These are phyloP conservation scores for Prenolepis imparis DNA, from an alignment of 2,888 invertebrate genomes.

Conservation along the genomic window DNA sequence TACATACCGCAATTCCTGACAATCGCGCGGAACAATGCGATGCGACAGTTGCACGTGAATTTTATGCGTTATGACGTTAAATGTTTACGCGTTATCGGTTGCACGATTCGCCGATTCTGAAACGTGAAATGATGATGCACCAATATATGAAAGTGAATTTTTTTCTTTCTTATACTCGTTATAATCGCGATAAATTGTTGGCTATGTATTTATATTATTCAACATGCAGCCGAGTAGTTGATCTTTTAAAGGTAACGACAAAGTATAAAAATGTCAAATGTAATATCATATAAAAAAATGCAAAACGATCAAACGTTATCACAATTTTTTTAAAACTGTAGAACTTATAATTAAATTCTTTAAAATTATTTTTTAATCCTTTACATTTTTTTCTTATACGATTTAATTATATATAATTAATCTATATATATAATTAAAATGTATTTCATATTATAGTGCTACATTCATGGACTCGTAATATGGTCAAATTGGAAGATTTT, in stretches of 20 bases:
- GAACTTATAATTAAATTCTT: not conserved
- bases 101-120: constrained; percentile 24
- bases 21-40: constrained; percentile 23
- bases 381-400: not conserved
- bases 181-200: not conserved
- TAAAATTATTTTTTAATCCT: not conserved
- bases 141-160: not conserved
- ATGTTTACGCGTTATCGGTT: constrained; percentile 35
- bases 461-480: not conserved
- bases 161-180: not conserved
- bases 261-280: not conserved
- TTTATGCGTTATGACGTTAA: constrained; percentile 34
- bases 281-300: not conserved
- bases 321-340: not conserved
- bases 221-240: not conserved
- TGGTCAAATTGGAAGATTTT: not conserved
- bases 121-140: constrained; percentile 15
- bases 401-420: not conserved
- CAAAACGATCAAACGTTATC: not conserved
- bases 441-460: constrained; percentile 14
- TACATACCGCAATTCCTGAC: constrained; percentile 33
- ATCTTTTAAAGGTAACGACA: not conserved
- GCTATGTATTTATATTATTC: not conserved
- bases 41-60: constrained; percentile 32
- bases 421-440: not conserved